phyloP scores from a whole-genome alignment of 2,797 vertebrate genomes.

The Protosalanx chinensis region DNA sequence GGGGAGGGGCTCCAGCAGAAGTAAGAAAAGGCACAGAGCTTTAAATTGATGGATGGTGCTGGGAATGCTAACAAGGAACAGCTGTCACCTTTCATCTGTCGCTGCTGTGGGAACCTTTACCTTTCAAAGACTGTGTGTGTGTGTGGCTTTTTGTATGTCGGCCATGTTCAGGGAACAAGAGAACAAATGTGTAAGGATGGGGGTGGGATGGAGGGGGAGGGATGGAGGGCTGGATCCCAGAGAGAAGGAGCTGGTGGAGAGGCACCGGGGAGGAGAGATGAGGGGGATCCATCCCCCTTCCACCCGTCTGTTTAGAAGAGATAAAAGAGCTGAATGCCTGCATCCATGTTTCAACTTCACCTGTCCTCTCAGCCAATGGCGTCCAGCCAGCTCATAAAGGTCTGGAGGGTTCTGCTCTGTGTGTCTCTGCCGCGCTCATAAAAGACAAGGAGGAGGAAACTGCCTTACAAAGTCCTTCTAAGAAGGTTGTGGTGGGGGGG shows the following conservation, averaged over 20 bases:
- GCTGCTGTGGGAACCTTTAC: constrained; percentile 30
- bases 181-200: background rate
- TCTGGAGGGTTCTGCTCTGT: constrained; percentile 34
- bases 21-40: constrained; percentile 52
- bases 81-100: constrained; percentile 46
- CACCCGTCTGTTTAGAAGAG: constrained; percentile 37
- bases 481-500: background rate
- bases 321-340: constrained; percentile 41
- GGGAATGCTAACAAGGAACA: constrained; percentile 50
- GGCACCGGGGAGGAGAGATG: constrained; percentile 26
- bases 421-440: constrained; percentile 26
- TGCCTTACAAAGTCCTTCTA: constrained; percentile 7
- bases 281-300: constrained; percentile 29
- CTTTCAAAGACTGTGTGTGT: background rate
- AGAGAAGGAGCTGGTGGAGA: constrained; percentile 14
- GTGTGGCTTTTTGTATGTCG: constrained; percentile 15
- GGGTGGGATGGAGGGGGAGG: background rate
- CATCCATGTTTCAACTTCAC: constrained; percentile 44
- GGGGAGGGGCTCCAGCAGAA: constrained; percentile 35
- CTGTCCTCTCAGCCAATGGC: constrained; percentile 39
- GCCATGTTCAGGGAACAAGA: constrained; percentile 13
- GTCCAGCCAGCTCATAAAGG: constrained; percentile 36
- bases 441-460: constrained; percentile 13
- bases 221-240: background rate
- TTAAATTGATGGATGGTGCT: constrained; percentile 44